phyloP scores from a whole-genome alignment of 1,140 invertebrate species.

The Zaprionus lachaisei region DNA sequence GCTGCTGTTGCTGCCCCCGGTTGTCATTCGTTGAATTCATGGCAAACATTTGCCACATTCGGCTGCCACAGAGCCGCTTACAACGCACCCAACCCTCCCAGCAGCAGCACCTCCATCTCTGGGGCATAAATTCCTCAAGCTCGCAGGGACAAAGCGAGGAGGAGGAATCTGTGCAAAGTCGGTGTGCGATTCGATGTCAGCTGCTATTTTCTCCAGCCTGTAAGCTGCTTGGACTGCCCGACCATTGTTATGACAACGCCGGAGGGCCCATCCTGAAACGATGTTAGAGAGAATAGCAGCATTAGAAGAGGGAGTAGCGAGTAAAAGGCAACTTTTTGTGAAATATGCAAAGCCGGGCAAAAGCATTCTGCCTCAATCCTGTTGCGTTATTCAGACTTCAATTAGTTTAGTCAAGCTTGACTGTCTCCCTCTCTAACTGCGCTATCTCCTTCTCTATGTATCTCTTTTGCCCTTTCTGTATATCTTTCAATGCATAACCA shows the following conservation, averaged over 20 bases:
- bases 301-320: too few relatives aligned
- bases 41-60: slow-evolving; percentile 48
- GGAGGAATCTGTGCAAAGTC: neutral
- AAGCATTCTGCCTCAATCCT: slow-evolving; percentile 25
- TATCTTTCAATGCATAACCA: slow-evolving; percentile 6
- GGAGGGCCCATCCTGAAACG: neutral
- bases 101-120: neutral
- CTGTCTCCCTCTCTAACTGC: neutral
- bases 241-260: slow-evolving; percentile 33
- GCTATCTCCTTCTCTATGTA: neutral
- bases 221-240: slow-evolving; percentile 20
- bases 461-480: neutral
- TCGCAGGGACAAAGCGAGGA: neutral
- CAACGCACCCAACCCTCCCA: neutral
- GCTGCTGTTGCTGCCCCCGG: slow-evolving; percentile 5
- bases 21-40: slow-evolving; percentile 41
- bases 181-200: slow-evolving; percentile 4
- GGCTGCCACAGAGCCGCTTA: slow-evolving; percentile 14
- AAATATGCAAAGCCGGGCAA: slow-evolving; percentile 28
- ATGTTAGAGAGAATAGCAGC: neutral
- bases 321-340: slow-evolving; percentile 17
- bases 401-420: slow-evolving; percentile 35
- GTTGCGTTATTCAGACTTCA: slow-evolving; percentile 30
- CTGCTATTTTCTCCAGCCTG: slow-evolving; percentile 19
- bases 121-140: slow-evolving; percentile 33